Conservation (phyloP, 2,113 vertebrate genomes). For the Rhea americana region DNA sequence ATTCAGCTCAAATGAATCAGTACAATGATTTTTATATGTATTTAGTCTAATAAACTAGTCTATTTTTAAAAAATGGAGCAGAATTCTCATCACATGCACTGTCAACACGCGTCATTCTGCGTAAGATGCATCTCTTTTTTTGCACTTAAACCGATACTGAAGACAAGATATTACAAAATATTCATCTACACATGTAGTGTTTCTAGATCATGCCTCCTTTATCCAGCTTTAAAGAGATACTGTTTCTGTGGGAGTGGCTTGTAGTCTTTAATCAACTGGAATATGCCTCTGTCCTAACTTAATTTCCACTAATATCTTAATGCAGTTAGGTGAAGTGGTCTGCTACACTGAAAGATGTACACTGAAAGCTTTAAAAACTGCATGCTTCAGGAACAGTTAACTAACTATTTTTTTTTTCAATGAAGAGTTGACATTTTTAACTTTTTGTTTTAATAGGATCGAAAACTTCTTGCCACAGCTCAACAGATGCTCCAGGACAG, state of each 20-base stretch:
- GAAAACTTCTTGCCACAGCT: constrained; percentile 94
- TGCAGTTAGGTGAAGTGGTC: not conserved
- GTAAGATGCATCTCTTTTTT: not conserved
- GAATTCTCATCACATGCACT: not conserved
- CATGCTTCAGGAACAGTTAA: not conserved
- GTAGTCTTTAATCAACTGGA: not conserved
- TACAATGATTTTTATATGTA: not conserved
- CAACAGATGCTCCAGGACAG: constrained; percentile 99
- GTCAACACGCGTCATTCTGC: not conserved
- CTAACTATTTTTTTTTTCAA: not conserved
- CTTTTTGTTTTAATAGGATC: constrained; percentile 82
- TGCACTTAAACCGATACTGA: not conserved
- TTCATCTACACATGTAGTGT: not conserved
- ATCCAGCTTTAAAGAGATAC: not conserved
- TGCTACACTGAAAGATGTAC: not conserved
- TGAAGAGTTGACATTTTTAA: constrained; percentile 14
- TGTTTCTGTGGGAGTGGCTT: not conserved
- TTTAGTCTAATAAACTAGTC: not conserved
- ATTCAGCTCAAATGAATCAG: not conserved
- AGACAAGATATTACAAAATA: not conserved
- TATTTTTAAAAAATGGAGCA: not conserved
- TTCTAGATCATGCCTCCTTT: not conserved
- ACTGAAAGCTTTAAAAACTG: not conserved
- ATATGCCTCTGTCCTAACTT: not conserved
- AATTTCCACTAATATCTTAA: not conserved